Evolutionary conservation across 2,113 vertebrate genomes (phyloP), one percentile per base, ranked within the genome.

Genomic region (Xerus inauris): DNA sequence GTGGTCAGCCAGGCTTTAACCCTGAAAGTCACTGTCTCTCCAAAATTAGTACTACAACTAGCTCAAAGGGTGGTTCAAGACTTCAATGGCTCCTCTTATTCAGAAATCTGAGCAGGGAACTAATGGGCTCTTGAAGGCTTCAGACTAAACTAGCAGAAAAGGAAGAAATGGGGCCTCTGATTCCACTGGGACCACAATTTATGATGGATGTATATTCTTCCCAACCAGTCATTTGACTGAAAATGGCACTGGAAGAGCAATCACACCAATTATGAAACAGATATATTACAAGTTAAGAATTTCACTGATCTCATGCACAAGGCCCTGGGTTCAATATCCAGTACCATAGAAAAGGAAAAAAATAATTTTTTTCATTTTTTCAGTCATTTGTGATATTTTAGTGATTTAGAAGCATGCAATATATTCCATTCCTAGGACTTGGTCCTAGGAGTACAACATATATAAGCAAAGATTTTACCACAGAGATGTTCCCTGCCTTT

Each of bases 401-500:
- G 65, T 81, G 88, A 83, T 40, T 75, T 57, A 49, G 72, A 87
- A 93, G n/a, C 64, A 96, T 42, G 16, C 65, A 40, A 84, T 35
- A 73, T 64, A 77, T 75, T 80, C 49, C 14, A n/a, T 91, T 83
- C 54, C 12, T 72, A 75, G 40, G 40, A 77, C 49, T 59, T 87
- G 30, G 49, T 65, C 51, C 19, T 75, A 51, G 42, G 76, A 87
- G 32, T 87, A 47, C 54, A 51, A 14, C 24, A 54, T n/a, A 64
- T 57, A 38, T 16, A 65, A 19, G 57, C 51, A 92, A 86, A 75
- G 28, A 80, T 49, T 81, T 42, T 82, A 59, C 51, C 38, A 59
- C 69, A 86, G 40, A 89, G 94, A 90, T 38, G 14, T 62, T 93
- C 64, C 90, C 38, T 93, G 49, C 32, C 28, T 88, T 89, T 96